Percentiles rank a stretch among this genome's conserved stretches.
phyloP scores from a whole-genome alignment of 2,888 invertebrate species.

The Epinotia bilunana region DNA sequence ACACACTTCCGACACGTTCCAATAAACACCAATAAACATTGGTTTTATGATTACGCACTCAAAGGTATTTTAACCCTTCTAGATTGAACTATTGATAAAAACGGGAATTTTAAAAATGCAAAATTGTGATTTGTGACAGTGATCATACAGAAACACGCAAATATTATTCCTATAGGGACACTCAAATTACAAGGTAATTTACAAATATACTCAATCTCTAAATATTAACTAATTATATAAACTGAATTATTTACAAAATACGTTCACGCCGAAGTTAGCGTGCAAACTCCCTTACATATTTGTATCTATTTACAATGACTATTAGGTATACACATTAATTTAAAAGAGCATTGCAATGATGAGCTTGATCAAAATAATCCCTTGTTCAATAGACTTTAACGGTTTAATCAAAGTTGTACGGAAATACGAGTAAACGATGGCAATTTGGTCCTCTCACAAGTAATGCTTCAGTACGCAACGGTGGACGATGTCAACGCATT shows the following conservation, averaged over 20 bases:
- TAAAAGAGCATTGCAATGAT: constrained; percentile 80
- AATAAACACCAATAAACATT: constrained; percentile 65
- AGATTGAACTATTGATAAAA: constrained; percentile 71
- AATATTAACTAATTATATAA: constrained; percentile 76
- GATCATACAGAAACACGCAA: constrained; percentile 74
- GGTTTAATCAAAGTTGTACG: constrained; percentile 41
- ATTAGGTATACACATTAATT: constrained; percentile 72
- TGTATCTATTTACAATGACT: constrained; percentile 83
- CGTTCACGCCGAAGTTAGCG: constrained; percentile 71
- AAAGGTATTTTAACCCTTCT: constrained; percentile 67
- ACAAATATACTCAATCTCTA: constrained; percentile 81
- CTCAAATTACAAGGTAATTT: constrained; percentile 80
- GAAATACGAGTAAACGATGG: constrained; percentile 10
- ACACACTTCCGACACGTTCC: constrained; percentile 65
- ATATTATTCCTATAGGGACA: constrained; percentile 74
- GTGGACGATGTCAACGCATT: constrained; percentile 6
- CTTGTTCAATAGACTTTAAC: constrained; percentile 71
- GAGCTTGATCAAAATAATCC: constrained; percentile 80
- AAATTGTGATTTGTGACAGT: constrained; percentile 82
- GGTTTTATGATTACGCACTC: constrained; percentile 70
- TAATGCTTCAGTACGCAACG: neutral
- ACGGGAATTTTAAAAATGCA: constrained; percentile 72
- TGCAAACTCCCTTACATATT: constrained; percentile 73
- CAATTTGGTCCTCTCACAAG: constrained; percentile 9
- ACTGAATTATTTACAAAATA: constrained; percentile 82